These are phyloP conservation scores for Mimas tiliae DNA, from an alignment of 2,888 invertebrate genomes.

Conservation along the genomic window DNA sequence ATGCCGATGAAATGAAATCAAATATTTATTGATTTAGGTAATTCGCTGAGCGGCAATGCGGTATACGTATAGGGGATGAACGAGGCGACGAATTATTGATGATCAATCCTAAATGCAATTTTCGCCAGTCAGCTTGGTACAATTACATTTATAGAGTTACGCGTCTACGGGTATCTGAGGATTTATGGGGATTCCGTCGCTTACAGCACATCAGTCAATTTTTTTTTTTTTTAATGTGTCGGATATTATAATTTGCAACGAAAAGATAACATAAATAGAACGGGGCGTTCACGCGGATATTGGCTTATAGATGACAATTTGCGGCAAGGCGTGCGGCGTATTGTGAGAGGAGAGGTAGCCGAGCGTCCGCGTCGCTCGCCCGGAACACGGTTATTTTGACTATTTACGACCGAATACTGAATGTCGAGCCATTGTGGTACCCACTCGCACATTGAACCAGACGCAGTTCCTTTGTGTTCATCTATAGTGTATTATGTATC, in stretches of 20 bases:
- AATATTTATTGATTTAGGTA: slow-evolving; percentile 63
- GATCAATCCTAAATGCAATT: slow-evolving; percentile 39
- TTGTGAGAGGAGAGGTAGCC: slow-evolving; percentile 1
- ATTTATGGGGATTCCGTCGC: not conserved
- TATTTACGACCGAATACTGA: slow-evolving; percentile 21
- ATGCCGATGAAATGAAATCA: slow-evolving; percentile 53
- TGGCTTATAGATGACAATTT: slow-evolving; percentile 16
- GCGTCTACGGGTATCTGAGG: too few species aligned
- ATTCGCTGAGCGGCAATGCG: slow-evolving; percentile 53
- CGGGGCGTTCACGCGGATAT: slow-evolving; percentile 21
- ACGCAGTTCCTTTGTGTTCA: slow-evolving; percentile 16
- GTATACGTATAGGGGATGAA: slow-evolving; percentile 45
- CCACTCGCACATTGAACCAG: slow-evolving; percentile 11
- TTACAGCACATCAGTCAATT: not conserved
- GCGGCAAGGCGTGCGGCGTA: not conserved
- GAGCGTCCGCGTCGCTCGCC: slow-evolving; percentile 14
- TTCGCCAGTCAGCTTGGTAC: slow-evolving; percentile 6
- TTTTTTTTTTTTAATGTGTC: too few species aligned
- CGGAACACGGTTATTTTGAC: slow-evolving; percentile 22
- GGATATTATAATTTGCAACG: not conserved
- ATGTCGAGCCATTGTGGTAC: slow-evolving; percentile 18
- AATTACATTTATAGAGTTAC: slow-evolving; percentile 8
- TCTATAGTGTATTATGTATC: not conserved
- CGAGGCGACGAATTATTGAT: slow-evolving; percentile 57
- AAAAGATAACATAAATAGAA: slow-evolving; percentile 7